phyloP scores from a whole-genome alignment of 2,113 vertebrate genomes.

The Donacobius atricapilla region DNA sequence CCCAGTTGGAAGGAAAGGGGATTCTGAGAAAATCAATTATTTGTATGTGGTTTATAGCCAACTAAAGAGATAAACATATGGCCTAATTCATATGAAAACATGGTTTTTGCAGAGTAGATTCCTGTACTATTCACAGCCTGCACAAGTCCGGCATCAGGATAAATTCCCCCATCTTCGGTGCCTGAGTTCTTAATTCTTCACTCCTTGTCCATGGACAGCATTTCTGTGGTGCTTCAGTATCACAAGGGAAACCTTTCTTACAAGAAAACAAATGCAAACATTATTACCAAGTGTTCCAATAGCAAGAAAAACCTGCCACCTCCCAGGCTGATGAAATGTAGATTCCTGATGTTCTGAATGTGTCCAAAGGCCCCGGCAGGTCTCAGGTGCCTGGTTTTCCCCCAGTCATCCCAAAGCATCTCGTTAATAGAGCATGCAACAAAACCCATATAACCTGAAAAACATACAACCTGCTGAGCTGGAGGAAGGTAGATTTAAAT shows the following conservation, averaged over 20 bases:
- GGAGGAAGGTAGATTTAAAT: background rate
- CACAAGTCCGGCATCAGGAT: background rate
- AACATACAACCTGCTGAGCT: background rate
- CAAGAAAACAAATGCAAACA: background rate
- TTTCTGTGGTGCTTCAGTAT: background rate
- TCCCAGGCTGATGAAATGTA: background rate
- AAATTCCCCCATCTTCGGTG: background rate
- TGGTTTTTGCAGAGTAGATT: background rate
- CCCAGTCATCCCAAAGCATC: background rate
- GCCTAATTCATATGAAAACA: background rate
- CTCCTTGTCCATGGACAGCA: background rate
- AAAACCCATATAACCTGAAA: no score
- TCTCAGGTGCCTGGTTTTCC: background rate
- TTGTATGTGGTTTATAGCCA: background rate
- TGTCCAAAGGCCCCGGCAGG: background rate
- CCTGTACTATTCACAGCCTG: background rate
- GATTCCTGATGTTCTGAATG: background rate
- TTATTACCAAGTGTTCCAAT: background rate
- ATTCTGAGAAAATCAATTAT: background rate
- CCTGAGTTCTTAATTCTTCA: background rate
- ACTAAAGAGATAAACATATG: background rate
- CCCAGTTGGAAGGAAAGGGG: background rate
- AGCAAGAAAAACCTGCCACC: background rate
- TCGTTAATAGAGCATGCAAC: background rate
- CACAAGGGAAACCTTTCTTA: background rate